These are phyloP conservation scores for Lysiphlebus fabarum DNA, from an alignment of 1,140 invertebrate species.

Conservation along the genomic window DNA sequence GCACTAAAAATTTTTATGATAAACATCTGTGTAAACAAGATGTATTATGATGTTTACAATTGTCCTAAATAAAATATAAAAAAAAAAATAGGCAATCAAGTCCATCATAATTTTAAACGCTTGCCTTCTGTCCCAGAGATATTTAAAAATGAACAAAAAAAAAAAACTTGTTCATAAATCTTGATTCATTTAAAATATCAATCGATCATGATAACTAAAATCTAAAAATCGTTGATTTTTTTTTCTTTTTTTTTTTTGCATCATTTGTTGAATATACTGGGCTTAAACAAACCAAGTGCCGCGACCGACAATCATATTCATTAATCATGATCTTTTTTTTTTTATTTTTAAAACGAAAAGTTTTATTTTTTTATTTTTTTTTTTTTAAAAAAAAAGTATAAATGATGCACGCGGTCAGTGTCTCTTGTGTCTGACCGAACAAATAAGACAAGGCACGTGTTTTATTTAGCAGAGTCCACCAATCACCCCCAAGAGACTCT, in stretches of 20 bases:
- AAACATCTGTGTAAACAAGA: conserved; percentile 33
- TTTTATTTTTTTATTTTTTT: too few relatives aligned
- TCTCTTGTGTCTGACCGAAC: not conserved
- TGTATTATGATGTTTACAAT: not conserved
- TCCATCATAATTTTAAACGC: too few relatives aligned
- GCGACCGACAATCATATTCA: conserved; percentile 21
- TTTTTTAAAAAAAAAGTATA: not conserved
- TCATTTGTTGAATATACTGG: conserved; percentile 19
- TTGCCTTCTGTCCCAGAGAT: not conserved
- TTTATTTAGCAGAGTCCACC: not conserved
- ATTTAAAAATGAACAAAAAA: not conserved
- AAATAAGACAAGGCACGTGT: conserved; percentile 14
- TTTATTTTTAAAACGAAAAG: not conserved
- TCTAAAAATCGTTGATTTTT: conserved; percentile 19
- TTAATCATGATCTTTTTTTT: conserved; percentile 21
- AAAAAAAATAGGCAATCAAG: not conserved
- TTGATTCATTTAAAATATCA: conserved; percentile 19
- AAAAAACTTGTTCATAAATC: conserved; percentile 5
- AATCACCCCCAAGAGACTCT: conserved; percentile 20
- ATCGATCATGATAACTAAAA: conserved; percentile 23
- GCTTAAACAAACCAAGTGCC: conserved; percentile 25
- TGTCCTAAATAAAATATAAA: not conserved
- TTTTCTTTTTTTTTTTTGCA: conserved; percentile 15
- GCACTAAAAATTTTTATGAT: conserved; percentile 32
- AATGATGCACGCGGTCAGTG: not conserved